Evolutionary conservation across 2,888 invertebrate species (phyloP).

Genomic region (Agrotis clavis): DNA sequence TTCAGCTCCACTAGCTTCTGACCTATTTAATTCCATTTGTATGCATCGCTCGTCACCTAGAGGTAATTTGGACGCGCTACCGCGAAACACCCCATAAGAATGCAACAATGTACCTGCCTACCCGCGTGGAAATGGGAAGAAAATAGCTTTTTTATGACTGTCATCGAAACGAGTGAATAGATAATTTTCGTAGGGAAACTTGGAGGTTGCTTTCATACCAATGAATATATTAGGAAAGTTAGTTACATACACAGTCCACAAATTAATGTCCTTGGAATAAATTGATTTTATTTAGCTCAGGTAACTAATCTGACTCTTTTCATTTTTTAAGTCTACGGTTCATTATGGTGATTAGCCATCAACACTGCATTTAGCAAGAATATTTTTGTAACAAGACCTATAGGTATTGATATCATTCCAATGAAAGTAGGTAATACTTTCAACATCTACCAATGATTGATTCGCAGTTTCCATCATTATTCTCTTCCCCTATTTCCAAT

Average conservation of each 20-base stretch:
- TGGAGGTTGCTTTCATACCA: neutral
- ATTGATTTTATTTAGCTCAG: neutral
- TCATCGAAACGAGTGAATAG: constrained; percentile 40
- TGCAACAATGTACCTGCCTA: constrained; percentile 34
- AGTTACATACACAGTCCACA: constrained; percentile 8
- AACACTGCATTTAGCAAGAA: neutral
- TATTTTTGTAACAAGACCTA: neutral
- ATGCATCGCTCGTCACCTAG: constrained; percentile 70
- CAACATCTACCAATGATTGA: neutral
- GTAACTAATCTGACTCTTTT: neutral
- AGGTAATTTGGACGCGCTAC: constrained; percentile 53
- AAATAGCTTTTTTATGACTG: constrained; percentile 44
- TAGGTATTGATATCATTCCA: neutral
- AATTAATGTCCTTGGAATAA: neutral
- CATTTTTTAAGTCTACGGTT: too few relatives aligned
- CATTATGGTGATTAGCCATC: neutral
- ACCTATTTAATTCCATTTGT: constrained; percentile 80
- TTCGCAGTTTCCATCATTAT: neutral
- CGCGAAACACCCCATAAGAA: constrained; percentile 34
- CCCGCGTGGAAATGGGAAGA: constrained; percentile 18
- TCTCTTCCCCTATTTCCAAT: neutral
- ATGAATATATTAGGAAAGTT: constrained; percentile 21
- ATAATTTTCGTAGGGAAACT: constrained; percentile 30
- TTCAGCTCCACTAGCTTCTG: constrained; percentile 72
- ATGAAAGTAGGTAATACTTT: neutral